A percentile compares a stretch with the other conserved stretches of the same genome.
Evolutionary conservation across 2,113 vertebrate species (phyloP).

Genomic region (Engystomops pustulosus): DNA sequence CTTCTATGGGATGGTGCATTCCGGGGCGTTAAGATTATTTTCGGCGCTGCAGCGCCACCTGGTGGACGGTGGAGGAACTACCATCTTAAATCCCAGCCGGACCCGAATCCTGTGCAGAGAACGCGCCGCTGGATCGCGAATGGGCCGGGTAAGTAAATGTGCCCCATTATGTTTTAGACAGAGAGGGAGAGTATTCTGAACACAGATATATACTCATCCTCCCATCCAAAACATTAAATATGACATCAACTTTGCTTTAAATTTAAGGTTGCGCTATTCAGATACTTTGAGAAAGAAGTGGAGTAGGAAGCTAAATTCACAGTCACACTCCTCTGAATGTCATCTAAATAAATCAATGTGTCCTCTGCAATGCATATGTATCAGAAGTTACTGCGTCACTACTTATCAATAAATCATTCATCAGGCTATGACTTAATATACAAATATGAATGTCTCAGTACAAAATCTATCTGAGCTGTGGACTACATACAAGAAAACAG

Average conservation of each 20-base stretch:
- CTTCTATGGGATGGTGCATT: too few relatives aligned
- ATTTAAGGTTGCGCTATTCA: constrained; percentile 1
- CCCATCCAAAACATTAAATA: neutral
- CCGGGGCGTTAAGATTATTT: too few relatives aligned
- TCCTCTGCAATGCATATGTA: constrained; percentile 33
- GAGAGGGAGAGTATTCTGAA: neutral
- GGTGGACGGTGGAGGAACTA: too few relatives aligned
- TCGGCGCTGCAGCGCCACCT: too few relatives aligned
- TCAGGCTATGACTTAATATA: constrained; percentile 19
- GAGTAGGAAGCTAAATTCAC: constrained; percentile 3
- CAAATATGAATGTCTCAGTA: neutral
- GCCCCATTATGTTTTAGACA: too few relatives aligned
- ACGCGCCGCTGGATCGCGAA: too few relatives aligned
- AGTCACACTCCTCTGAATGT: constrained; percentile 1
- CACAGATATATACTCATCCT: neutral
- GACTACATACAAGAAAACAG: neutral
- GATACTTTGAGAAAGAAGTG: neutral
- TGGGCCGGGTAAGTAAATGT: too few relatives aligned
- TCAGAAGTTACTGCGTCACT: constrained; percentile 33
- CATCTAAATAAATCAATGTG: constrained; percentile 38
- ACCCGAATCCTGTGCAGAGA: too few relatives aligned
- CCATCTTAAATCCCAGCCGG: too few relatives aligned
- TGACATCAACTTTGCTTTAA: constrained; percentile 6
- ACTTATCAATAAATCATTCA: constrained; percentile 34
- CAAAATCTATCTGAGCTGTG: neutral